Evolutionary conservation across 2,888 invertebrate species (phyloP).

Genomic region (Oxytorus armatus): DNA sequence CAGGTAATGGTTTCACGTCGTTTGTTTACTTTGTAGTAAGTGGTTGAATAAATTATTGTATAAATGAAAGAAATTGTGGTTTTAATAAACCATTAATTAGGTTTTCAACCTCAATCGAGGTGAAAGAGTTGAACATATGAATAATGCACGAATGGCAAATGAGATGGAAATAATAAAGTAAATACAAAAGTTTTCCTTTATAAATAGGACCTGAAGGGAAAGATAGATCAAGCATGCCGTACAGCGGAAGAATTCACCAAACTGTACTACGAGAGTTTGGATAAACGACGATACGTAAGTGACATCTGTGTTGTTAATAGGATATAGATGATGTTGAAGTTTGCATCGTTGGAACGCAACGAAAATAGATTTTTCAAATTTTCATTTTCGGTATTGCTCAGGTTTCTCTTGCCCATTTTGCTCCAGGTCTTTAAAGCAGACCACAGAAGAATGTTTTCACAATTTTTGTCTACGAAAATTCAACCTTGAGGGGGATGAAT

Average conservation of each 20-base stretch:
- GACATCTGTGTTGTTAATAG: no score
- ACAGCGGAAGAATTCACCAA: conserved; percentile 96
- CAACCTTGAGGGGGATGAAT: no score
- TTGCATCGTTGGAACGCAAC: background rate
- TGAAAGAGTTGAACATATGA: no score
- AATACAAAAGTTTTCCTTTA: background rate
- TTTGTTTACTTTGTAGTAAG: conserved; percentile 1
- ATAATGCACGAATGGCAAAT: background rate
- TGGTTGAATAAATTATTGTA: background rate
- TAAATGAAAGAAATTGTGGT: background rate
- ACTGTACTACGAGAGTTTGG: conserved; percentile 94
- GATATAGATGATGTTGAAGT: no score
- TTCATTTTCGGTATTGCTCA: no score
- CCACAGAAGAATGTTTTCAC: no score
- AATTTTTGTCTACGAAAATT: no score
- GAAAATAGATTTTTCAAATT: conserved; percentile 45
- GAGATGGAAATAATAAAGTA: background rate
- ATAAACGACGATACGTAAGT: conserved; percentile 93
- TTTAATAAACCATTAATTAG: no score
- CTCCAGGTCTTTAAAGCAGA: no score
- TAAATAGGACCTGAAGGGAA: conserved; percentile 86
- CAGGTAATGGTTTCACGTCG: conserved; percentile 16
- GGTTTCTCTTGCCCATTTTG: no score
- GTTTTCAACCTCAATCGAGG: no score
- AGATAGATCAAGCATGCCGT: conserved; percentile 92